Base-by-base conservation (phyloP, 2,888 invertebrate species). In the Timema podura region DNA sequence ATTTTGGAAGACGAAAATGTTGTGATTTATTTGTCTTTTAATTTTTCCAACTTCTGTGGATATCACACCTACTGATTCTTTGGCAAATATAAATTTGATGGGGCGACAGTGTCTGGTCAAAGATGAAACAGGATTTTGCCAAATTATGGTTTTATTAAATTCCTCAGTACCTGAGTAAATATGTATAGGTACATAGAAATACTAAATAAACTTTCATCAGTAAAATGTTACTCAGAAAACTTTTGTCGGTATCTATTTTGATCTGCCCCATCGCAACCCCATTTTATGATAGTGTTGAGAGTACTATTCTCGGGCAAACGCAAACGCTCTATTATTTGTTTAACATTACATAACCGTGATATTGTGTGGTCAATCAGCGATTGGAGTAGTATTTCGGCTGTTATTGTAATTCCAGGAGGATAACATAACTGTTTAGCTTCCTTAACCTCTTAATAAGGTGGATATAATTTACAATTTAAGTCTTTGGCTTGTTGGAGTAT, bases 21-120 rank as follows among this genome's bases (percentile, higher is more conserved):
- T n/a, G n/a, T n/a, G n/a, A n/a, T n/a, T n/a, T n/a, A n/a, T n/a
- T n/a, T n/a, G n/a, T n/a, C n/a, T n/a, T n/a, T n/a, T n/a, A n/a
- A n/a, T n/a, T n/a, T n/a, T n/a, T n/a, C n/a, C n/a, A n/a, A n/a
- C n/a, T n/a, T n/a, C n/a, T n/a, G n/a, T n/a, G n/a, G n/a, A n/a
- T n/a, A n/a, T n/a, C n/a, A n/a, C n/a, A 30, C 72, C 30, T 16
- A 64, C 67, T 69, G 59, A 71, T 67, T 74, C 68, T 6, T 74
- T 68, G 7, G 70, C 15, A 45, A 75, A 73, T 68, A 74, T 71
- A 11, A 74, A 15, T 70, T 71, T 72, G 64, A 74, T 70, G 47
- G 74, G 74, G n/a, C 48, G 45, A 30, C 54, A 54, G 54, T 15
- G 54, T 54, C 54, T 54, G n/a, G 54, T 54, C 2, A 2, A 54